Evolutionary conservation across 2,888 invertebrate species (phyloP).

Genomic region (Acanthosepion pharaonis): DNA sequence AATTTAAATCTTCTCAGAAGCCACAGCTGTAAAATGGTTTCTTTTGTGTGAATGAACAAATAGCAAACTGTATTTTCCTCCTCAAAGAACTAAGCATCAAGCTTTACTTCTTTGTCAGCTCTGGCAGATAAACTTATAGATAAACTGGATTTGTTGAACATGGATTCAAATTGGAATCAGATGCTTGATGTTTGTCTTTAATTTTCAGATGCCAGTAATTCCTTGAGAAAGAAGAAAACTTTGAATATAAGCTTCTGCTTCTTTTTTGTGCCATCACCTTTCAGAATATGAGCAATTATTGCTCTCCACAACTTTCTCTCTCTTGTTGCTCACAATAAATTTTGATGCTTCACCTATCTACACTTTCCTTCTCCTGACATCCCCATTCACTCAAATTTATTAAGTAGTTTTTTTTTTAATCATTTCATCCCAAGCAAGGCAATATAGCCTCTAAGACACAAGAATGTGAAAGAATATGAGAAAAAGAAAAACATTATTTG

Average conservation of each 20-base stretch:
- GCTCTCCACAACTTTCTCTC: no score
- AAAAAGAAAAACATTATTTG: no score
- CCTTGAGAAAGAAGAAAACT: not conserved
- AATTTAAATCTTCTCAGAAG: not conserved
- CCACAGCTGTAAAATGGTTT: not conserved
- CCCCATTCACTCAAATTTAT: no score
- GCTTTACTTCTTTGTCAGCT: not conserved
- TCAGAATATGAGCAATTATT: no score
- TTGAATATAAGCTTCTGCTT: not conserved
- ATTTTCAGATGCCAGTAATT: not conserved
- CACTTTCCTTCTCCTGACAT: no score
- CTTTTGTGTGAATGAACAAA: not conserved
- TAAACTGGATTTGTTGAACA: not conserved
- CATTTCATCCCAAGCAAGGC: no score
- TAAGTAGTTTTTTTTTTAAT: no score
- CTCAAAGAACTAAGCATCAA: not conserved
- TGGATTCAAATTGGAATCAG: not conserved
- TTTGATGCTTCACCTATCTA: no score
- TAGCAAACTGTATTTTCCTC: not conserved
- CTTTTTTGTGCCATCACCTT: no score
- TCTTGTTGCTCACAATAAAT: no score
- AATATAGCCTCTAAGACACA: no score
- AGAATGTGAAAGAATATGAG: no score
- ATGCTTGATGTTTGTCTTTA: not conserved
- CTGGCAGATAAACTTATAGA: not conserved